phyloP scores from a whole-genome alignment of 2,888 invertebrate genomes.

The Acanthosepion lycidas region DNA sequence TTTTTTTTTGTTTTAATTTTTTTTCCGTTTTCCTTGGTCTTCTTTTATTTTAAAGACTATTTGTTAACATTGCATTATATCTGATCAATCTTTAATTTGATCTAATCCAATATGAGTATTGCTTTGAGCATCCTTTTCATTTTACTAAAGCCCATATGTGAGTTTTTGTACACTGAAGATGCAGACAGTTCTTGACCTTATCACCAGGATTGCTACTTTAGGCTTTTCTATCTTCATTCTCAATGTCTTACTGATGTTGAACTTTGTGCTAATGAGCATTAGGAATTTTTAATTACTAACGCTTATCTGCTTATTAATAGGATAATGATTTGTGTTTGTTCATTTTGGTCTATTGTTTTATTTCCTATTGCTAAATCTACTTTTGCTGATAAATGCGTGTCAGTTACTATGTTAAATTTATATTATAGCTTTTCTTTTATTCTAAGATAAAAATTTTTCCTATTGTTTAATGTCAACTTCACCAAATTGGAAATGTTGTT shows the following conservation, averaged over 20 bases:
- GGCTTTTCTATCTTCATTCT: background rate
- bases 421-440: background rate
- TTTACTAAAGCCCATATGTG: background rate
- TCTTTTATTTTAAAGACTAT: too few species aligned
- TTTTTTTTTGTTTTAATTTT: too few species aligned
- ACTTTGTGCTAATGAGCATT: background rate
- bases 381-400: background rate
- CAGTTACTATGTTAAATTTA: background rate
- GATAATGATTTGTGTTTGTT: background rate
- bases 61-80: background rate
- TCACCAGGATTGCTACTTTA: background rate
- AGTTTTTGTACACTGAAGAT: background rate
- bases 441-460: background rate
- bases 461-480: too few species aligned
- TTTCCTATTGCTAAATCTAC: background rate
- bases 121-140: background rate
- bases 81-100: background rate
- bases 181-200: background rate
- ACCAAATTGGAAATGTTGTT: background rate
- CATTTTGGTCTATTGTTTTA: background rate
- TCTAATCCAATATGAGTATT: background rate
- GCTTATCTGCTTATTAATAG: slow-evolving; percentile 6
- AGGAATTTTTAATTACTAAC: background rate
- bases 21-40: background rate
- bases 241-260: background rate